Percentiles rank a stretch among this genome's conserved stretches.
Conservation (phyloP, 2,113 vertebrate species). For the Mesoclemmys tuberculata region DNA sequence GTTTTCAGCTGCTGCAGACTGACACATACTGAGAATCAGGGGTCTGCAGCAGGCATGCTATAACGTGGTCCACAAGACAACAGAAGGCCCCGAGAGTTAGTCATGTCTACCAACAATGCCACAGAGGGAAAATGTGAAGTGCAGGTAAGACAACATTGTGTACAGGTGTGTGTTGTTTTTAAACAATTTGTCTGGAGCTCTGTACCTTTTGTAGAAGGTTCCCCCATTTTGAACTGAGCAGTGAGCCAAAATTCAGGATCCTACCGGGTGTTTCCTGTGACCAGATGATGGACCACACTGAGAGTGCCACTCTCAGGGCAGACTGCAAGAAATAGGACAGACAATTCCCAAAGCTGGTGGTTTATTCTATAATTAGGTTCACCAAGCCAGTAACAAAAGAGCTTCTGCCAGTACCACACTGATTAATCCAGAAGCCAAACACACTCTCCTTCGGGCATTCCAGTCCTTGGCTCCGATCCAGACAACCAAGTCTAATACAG, state of each 20-base stretch:
- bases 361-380: no score
- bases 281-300: no score
- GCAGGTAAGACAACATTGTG: not conserved
- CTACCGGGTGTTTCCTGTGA: not conserved
- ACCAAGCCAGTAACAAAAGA: no score
- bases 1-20: not conserved
- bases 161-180: not conserved
- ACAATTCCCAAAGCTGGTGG: no score
- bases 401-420: no score
- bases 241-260: not conserved
- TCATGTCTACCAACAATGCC: not conserved
- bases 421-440: no score
- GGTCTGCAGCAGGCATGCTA: not conserved
- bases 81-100: not conserved
- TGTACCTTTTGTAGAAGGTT: not conserved
- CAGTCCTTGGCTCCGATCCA: no score
- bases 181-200: not conserved
- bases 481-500: no score
- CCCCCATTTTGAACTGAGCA: not conserved
- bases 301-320: no score
- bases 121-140: not conserved
- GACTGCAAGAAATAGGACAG: no score
- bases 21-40: no score
- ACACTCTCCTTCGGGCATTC: no score
- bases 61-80: not conserved